Evolutionary conservation across 1,140 invertebrate species (phyloP), one percentile per base, ranked within the genome.

Genomic region (Drosophila takahashii): DNA sequence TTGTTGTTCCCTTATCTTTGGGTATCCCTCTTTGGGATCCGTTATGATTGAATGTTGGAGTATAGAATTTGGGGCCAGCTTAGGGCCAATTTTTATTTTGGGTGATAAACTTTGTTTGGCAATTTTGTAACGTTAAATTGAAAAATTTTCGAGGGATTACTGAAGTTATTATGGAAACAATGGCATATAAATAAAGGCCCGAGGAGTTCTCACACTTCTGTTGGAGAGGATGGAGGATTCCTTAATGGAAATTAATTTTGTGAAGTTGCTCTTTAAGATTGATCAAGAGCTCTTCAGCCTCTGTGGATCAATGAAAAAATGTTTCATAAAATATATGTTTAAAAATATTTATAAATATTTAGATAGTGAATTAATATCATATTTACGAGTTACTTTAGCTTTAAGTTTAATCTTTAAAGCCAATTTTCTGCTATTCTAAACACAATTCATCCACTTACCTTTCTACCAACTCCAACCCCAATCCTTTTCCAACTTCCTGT

Each of bases 41-140:
- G 22, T 74, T 73, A 73, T 74, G 58, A 48, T 73, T 61, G 70
- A 74, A 75, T 75, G 72, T 51, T 70, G 71, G 59, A 51, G 15
- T 65, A 56, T 34, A 52, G 70, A 75, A 75, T 57, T 58, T 37
- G 3, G 72, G 70, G 16, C 73, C 41, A 66, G 64, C 64, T 67
- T 67, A 59, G 73, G 72, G 50, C 64, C n/a, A 56, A 37, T 70
- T 47, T 34, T 27, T 69, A 7, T 69, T 70, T 69, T 9, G 50
- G 51, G 50, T 34, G 9, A 26, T 7, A 74, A 75, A 65, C 39
- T 73, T 47, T 65, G 45, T 71, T 57, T 72, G 54, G 7, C 60
- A 64, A 64, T 64, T 50, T 67, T 10, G 18, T 32, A 71, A 71
- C 58, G 66, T 44, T 72, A 72, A 72, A 72, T 71, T 72, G 69